Evolutionary conservation across 2,113 vertebrate genomes (phyloP), one percentile per base, ranked within the genome.

Genomic region (Oryzias celebensis): DNA sequence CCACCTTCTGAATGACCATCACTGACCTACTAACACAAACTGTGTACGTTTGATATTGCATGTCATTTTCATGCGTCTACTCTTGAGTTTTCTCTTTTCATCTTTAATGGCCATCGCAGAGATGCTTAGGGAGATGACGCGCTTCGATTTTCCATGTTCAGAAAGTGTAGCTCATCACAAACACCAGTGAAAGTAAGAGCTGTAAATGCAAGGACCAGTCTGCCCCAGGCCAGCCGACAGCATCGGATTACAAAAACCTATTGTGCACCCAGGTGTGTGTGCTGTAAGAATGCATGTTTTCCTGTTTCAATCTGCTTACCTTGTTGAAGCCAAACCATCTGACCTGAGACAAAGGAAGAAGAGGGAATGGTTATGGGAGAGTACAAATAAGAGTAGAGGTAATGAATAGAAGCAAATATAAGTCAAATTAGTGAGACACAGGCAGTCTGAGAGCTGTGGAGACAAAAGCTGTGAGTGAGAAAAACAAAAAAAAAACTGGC

Each of bases 131-230:
- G 61, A 54, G 55, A 82, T 78, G 61, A 81, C 68, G 58, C 41
- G 64, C 62, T 82, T 14, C 16, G n/a, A 62, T 80, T 65, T 71
- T 62, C 49, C 31, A 85, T 28, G 72, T 62, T 64, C 53, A 68
- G 60, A 69, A 44, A 22, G 26, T 41, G 20, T 5, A 58, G 45
- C 71, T 56, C 71, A 80, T 72, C 65, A 22, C 47, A 68, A 67
- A 71, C 43, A 43, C 63, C 67, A 77, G 78, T 82, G 79, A 75
- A 77, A 82, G 52, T 15, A 53, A 59, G 71, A 71, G 71, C 71
- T 46, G 57, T 50, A 68, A 77, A 80, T 55, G 52, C 15, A 3
- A 17, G 7, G 2, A 45, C 45, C 4, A 16, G 28, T 65, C 31
- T 81, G 52, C 73, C 81, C 73, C 52, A 12, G 66, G 75, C 50